A percentile compares a stretch with the other conserved stretches of the same genome.
These are phyloP conservation scores for Notiomystis cincta DNA, from an alignment of 2,113 vertebrate species.

Conservation along the genomic window DNA sequence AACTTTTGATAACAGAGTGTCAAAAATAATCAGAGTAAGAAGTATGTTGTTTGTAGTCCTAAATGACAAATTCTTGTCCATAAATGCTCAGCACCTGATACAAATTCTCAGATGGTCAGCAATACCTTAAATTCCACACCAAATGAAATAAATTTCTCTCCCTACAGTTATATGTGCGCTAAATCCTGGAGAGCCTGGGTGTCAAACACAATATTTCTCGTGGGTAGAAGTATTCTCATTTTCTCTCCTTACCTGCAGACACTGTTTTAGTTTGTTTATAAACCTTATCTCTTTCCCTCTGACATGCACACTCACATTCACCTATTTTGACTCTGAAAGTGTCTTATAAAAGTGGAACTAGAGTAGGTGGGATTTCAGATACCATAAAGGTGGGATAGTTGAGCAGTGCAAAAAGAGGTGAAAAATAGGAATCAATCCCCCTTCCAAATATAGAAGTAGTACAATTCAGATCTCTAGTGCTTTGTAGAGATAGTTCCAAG, in stretches of 20 bases:
- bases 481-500: not conserved
- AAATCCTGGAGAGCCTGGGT: not conserved
- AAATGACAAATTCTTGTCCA: not conserved
- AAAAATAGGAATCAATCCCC: not conserved
- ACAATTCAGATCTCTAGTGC: not conserved
- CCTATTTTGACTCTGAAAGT: not conserved
- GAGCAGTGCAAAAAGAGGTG: not conserved
- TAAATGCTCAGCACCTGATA: not conserved
- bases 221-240: not conserved
- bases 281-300: not conserved
- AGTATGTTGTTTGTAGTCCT: not conserved
- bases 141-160: not conserved
- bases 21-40: slow-evolving; percentile 22
- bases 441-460: not conserved
- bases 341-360: not conserved
- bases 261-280: not conserved
- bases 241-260: not conserved
- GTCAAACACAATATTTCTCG: not conserved
- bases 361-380: not conserved
- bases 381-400: not conserved
- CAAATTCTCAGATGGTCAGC: not conserved
- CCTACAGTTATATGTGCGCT: not conserved
- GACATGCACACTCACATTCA: not conserved
- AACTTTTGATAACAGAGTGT: not conserved
- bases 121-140: not conserved